phyloP scores from a whole-genome alignment of 1,140 invertebrate species.

The Dryas iulia region DNA sequence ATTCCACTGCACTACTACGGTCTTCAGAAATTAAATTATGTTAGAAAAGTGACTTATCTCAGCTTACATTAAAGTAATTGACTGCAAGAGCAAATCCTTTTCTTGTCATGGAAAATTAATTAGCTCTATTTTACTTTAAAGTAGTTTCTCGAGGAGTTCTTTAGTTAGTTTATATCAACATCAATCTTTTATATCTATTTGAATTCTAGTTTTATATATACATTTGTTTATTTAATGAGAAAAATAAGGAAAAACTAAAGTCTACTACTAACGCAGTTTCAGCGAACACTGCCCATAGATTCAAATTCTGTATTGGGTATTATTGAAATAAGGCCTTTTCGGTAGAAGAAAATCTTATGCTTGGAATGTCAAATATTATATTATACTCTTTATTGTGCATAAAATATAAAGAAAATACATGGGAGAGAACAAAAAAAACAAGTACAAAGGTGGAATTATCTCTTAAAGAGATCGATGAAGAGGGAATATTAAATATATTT shows the following conservation, averaged over 20 bases:
- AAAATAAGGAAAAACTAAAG: not conserved
- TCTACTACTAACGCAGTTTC: not conserved
- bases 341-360: no score
- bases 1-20: not conserved
- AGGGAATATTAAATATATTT: no score
- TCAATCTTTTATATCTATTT: not conserved
- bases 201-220: not conserved
- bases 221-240: not conserved
- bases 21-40: not conserved
- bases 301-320: no score
- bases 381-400: no score
- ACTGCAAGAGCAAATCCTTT: conserved; percentile 21
- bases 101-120: conserved; percentile 22
- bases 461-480: no score
- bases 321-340: no score
- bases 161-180: not conserved
- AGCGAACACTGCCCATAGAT: no score
- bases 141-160: conserved; percentile 1
- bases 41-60: not conserved
- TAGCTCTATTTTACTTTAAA: conserved; percentile 15
- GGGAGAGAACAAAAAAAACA: no score
- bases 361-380: no score
- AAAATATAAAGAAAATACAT: no score
- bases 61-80: not conserved
- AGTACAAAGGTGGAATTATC: no score